Evolutionary conservation across 1,140 invertebrate species (phyloP), one percentile per base, ranked within the genome.

Genomic region (Ditylenchus dipsaci): DNA sequence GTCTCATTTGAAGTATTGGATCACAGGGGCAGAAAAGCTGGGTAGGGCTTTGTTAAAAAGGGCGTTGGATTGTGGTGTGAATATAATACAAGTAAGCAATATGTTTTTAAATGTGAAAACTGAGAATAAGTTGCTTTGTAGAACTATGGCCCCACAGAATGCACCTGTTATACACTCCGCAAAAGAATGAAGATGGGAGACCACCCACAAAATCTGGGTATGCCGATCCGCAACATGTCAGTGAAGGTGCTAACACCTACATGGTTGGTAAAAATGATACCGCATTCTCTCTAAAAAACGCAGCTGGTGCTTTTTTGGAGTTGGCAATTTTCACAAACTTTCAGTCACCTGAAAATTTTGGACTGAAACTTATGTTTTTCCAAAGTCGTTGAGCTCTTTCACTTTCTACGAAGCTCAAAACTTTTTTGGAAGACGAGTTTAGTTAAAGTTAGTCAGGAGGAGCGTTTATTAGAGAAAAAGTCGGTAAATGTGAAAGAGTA

Each of bases 91-190:
- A 17, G 33, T 38, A 38, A 38, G 33, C 33, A n/a, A n/a, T n/a
- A n/a, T n/a, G n/a, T n/a, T n/a, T n/a, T n/a, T n/a, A n/a, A n/a
- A n/a, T n/a, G n/a, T n/a, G n/a, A n/a, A n/a, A n/a, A n/a, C n/a
- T n/a, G n/a, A n/a, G n/a, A n/a, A n/a, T n/a, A n/a, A n/a, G 33
- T 38, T 38, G 33, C n/a, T 38, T 38, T 38, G 33, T 11, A 38
- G 42, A 73, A 73, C 38, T 73, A 73, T 47, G 71, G 71, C 9
- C 71, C 71, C 5, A 73, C 71, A 1, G 71, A 73, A 66, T 58
- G 43, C 7, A 73, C 71, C 5, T 76, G 72, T 27, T 73, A 65
- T 60, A 11, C 33, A 45, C 33, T 74, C 19, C 29, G 71, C 8
- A 73, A 61, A 21, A 21, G n/a, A 26, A 60, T 73, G 63, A 49